These are phyloP conservation scores for Blastomussa wellsi DNA, from an alignment of 92 coral and sea anemone genomes.

Conservation along the genomic window DNA sequence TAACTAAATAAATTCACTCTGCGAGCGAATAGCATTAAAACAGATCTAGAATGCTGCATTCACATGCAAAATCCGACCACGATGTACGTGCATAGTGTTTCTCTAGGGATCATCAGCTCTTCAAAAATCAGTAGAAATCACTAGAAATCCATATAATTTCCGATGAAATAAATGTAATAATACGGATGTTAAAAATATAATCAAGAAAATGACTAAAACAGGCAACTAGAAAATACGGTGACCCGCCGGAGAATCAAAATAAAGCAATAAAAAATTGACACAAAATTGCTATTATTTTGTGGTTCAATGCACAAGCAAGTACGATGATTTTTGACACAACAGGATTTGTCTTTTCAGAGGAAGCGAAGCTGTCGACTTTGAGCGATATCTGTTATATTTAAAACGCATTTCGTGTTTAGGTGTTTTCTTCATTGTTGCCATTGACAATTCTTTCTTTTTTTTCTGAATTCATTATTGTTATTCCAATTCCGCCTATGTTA, in stretches of 20 bases:
- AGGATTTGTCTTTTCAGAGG: not conserved
- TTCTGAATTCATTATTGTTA: not conserved
- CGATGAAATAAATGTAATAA: not conserved
- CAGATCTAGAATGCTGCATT: too few species aligned
- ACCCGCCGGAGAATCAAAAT: not conserved
- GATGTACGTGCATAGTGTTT: too few species aligned
- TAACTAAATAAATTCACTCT: not conserved
- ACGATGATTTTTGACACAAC: not conserved
- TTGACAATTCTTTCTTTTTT: not conserved
- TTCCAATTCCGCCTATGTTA: not conserved
- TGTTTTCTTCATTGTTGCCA: not conserved
- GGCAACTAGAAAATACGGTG: too few species aligned
- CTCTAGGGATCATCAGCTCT: too few species aligned
- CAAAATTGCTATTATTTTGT: not conserved
- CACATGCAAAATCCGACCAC: too few species aligned
- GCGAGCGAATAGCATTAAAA: too few species aligned
- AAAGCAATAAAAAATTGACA: not conserved
- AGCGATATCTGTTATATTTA: not conserved
- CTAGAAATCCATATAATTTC: not conserved
- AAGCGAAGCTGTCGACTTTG: not conserved
- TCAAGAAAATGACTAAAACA: not conserved
- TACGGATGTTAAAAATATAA: not conserved
- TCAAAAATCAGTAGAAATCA: not conserved
- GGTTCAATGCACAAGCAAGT: not conserved
- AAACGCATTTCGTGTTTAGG: not conserved